These are phyloP conservation scores for Pipra filicauda DNA, from an alignment of 2,113 vertebrate species.

Conservation along the genomic window DNA sequence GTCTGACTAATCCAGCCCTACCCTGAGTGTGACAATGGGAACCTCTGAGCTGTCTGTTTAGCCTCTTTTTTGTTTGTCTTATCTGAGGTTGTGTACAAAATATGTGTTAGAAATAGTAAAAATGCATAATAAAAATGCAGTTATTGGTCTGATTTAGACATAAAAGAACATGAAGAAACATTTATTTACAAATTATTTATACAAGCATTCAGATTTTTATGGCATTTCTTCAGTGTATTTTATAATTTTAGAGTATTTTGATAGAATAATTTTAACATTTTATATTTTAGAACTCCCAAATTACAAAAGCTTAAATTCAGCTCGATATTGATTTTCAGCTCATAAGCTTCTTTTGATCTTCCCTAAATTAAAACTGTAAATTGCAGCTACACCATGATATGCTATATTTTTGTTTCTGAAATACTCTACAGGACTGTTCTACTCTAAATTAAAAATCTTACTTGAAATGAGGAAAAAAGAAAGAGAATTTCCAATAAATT, in stretches of 20 bases:
- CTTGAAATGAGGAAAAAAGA: neutral
- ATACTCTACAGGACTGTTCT: neutral
- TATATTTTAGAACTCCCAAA: neutral
- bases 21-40: neutral
- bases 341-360: neutral
- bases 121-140: neutral
- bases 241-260: neutral
- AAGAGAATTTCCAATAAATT: neutral
- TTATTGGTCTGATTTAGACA: neutral
- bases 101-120: neutral
- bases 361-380: neutral
- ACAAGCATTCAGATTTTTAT: neutral
- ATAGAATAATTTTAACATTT: neutral
- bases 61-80: neutral
- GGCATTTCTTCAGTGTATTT: neutral
- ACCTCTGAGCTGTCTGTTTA: neutral
- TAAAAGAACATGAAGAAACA: neutral
- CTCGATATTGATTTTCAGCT: neutral
- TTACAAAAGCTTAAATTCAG: neutral
- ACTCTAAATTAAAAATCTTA: neutral
- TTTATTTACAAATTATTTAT: neutral
- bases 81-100: neutral
- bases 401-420: neutral
- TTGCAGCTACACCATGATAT: neutral
- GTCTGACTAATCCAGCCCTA: neutral